These are phyloP conservation scores for Podocnemis expansa DNA, from an alignment of 2,113 vertebrate species.

Conservation along the genomic window DNA sequence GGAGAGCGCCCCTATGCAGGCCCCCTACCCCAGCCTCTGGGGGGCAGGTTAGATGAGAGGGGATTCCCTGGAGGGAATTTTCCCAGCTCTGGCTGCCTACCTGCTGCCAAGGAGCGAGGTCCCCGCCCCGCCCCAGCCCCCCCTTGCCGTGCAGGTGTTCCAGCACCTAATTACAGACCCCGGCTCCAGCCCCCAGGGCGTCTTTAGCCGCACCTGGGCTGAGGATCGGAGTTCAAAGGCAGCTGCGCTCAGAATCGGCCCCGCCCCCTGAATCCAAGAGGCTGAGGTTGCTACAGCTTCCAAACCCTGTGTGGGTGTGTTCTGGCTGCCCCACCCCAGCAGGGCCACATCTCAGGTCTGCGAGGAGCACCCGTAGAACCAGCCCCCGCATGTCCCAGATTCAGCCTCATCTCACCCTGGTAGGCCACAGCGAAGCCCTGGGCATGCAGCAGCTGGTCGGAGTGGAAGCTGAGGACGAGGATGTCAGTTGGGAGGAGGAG, in stretches of 20 bases:
- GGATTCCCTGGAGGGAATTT: background rate
- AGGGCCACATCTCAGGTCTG: background rate
- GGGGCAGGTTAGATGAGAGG: background rate
- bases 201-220: background rate
- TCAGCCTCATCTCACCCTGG: constrained; percentile 42
- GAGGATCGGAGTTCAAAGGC: background rate
- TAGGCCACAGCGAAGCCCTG: constrained; percentile 72
- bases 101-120: background rate
- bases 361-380: background rate
- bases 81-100: background rate
- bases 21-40: background rate
- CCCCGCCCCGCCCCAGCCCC: background rate
- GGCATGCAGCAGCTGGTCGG: constrained; percentile 60
- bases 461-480: constrained; percentile 65
- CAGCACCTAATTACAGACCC: constrained; percentile 6
- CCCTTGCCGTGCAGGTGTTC: background rate
- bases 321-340: background rate
- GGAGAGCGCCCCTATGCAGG: background rate
- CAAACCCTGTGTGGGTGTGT: background rate
- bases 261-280: background rate
- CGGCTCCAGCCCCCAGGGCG: background rate
- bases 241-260: background rate
- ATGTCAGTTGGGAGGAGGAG: constrained; percentile 37
- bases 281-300: background rate
- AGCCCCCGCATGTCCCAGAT: background rate